Evolutionary conservation across 2,113 vertebrate genomes (phyloP).

Genomic region (Brachirus orientalis): DNA sequence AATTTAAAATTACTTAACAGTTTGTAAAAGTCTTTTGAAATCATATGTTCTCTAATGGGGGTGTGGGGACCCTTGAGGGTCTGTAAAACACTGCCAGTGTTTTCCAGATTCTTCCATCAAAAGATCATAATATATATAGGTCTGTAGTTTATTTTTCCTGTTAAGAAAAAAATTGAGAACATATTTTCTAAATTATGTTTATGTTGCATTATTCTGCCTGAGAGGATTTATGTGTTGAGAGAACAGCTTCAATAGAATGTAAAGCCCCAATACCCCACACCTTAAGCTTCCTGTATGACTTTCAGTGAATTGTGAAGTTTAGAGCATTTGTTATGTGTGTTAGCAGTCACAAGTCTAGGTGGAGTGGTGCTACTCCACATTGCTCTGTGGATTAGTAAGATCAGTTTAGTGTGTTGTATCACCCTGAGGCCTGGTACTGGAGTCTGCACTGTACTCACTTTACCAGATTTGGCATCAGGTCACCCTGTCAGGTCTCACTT

Average conservation of each 20-base stretch:
- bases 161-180: too few species aligned
- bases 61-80: too few species aligned
- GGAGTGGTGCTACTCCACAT: neutral
- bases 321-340: neutral
- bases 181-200: neutral
- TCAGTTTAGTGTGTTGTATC: slow-evolving; percentile 25
- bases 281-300: slow-evolving; percentile 25
- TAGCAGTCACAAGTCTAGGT: slow-evolving; percentile 39
- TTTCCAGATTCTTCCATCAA: too few species aligned
- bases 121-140: too few species aligned
- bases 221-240: neutral
- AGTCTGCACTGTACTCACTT: slow-evolving; percentile 30
- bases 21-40: too few species aligned
- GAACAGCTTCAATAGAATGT: slow-evolving; percentile 7
- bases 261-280: slow-evolving; percentile 6
- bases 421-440: slow-evolving; percentile 31
- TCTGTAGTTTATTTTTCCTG: neutral
- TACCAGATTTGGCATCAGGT: slow-evolving; percentile 20
- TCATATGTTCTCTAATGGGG: too few species aligned
- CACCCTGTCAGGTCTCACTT: slow-evolving; percentile 41
- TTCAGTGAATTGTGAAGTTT: slow-evolving; percentile 3
- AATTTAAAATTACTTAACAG: neutral
- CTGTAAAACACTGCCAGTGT: too few species aligned
- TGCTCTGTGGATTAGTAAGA: slow-evolving; percentile 39
- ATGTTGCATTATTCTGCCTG: neutral